Evolutionary conservation across 1,140 invertebrate species (phyloP).

Genomic region (Tetraneura akinire): DNA sequence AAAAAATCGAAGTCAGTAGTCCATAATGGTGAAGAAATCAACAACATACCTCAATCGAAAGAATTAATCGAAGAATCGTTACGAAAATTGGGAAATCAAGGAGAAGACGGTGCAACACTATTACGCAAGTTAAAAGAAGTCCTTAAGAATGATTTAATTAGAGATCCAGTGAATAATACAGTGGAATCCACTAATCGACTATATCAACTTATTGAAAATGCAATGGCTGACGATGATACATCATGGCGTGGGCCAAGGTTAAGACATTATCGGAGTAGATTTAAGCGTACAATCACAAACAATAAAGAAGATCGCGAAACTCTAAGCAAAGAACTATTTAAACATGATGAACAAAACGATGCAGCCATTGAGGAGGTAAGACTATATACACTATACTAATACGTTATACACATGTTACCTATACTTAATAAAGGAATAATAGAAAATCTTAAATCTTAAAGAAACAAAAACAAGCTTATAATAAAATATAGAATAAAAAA

Average conservation of each 20-base stretch:
- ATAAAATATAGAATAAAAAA: no score
- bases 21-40: slow-evolving; percentile 59
- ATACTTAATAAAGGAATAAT: neutral
- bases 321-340: slow-evolving; percentile 20
- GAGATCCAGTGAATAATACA: slow-evolving; percentile 13
- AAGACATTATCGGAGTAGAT: slow-evolving; percentile 36
- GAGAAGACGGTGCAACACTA: slow-evolving; percentile 31
- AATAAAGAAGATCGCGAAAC: neutral
- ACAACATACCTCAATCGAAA: slow-evolving; percentile 43
- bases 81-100: slow-evolving; percentile 30
- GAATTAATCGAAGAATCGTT: slow-evolving; percentile 45
- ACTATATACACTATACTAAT: neutral
- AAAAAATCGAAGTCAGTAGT: neutral
- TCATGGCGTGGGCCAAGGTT: slow-evolving; percentile 29
- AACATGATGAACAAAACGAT: slow-evolving; percentile 37
- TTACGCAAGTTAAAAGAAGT: slow-evolving; percentile 41
- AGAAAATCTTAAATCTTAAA: neutral
- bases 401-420: no score
- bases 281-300: slow-evolving; percentile 1
- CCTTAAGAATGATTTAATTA: slow-evolving; percentile 21
- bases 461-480: no score
- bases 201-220: slow-evolving; percentile 26
- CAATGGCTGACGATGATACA: slow-evolving; percentile 32
- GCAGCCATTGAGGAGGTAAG: slow-evolving; percentile 38
- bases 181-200: neutral